Evolutionary conservation across 2,888 invertebrate species (phyloP).

Genomic region (Mechanitis messenoides): DNA sequence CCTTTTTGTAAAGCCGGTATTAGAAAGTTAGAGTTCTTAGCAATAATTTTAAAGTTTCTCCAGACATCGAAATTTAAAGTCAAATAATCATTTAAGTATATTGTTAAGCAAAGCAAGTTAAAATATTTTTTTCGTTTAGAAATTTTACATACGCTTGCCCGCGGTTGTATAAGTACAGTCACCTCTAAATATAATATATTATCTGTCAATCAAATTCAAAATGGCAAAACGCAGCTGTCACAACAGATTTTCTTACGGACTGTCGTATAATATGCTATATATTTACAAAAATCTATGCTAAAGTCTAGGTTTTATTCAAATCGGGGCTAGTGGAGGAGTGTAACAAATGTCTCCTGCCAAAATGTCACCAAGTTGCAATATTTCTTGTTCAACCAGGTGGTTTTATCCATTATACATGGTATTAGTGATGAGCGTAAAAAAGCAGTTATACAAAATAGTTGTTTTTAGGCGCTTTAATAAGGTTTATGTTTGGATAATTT

Average conservation of each 20-base stretch:
- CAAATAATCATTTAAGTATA: too few relatives aligned
- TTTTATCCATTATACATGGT: conserved; percentile 66
- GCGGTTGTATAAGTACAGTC: conserved; percentile 38
- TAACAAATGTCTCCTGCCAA: conserved; percentile 68
- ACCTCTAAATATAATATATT: conserved; percentile 24
- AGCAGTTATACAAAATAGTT: conserved; percentile 31
- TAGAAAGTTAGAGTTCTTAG: too few relatives aligned
- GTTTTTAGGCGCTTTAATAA: conserved; percentile 8
- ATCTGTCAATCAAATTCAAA: conserved; percentile 23
- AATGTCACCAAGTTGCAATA: conserved; percentile 63
- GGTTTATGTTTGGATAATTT: neutral
- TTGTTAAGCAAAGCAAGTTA: too few relatives aligned
- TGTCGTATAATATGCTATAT: conserved; percentile 28
- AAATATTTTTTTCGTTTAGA: too few relatives aligned
- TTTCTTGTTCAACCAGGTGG: conserved; percentile 68
- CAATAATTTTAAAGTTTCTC: too few relatives aligned
- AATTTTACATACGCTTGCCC: too few relatives aligned
- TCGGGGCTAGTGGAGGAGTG: conserved; percentile 39
- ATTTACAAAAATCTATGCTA: conserved; percentile 35
- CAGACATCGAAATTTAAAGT: too few relatives aligned
- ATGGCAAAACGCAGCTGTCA: conserved; percentile 25
- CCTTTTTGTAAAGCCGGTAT: too few relatives aligned
- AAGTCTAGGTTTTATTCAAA: conserved; percentile 64
- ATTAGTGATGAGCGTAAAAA: conserved; percentile 42
- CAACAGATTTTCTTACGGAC: neutral